These are phyloP conservation scores for Aurelia sp. DNA, from an alignment of 30 jellyfish, hydroid and myxozoan genomes.

Conservation along the genomic window DNA sequence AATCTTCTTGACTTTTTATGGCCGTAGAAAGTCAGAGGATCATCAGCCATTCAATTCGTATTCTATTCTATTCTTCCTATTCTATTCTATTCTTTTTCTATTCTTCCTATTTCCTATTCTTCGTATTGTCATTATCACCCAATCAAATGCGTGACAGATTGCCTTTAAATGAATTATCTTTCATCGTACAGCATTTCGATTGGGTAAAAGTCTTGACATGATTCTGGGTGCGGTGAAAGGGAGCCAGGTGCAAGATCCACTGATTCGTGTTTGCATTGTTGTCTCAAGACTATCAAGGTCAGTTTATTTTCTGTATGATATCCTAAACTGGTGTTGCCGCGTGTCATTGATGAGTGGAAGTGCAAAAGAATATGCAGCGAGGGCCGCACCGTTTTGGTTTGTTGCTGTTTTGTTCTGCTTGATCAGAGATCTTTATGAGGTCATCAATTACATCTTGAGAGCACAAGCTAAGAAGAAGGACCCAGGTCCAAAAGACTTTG, in stretches of 20 bases:
- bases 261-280: conserved; percentile 74
- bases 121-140: no score
- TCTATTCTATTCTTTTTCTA: no score
- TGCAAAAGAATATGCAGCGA: conserved; percentile 69
- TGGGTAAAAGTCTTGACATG: conserved; percentile 92
- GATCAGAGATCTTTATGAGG: conserved; percentile 84
- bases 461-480: conserved; percentile 55
- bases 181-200: conserved; percentile 80
- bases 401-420: conserved; percentile 78
- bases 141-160: no score
- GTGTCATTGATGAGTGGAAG: conserved; percentile 79
- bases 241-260: conserved; percentile 78
- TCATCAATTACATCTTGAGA: conserved; percentile 51
- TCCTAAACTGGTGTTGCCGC: conserved; percentile 89
- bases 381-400: conserved; percentile 88
- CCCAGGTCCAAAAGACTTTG: conserved; percentile 28
- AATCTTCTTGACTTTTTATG: no score
- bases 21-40: no score
- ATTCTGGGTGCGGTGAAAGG: conserved; percentile 82
- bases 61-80: no score
- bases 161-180: neutral
- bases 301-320: conserved; percentile 77
- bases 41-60: no score
- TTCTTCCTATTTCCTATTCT: no score
- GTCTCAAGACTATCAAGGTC: conserved; percentile 77